Percentiles rank a stretch among this genome's conserved stretches.
phyloP scores from a whole-genome alignment of 2,113 vertebrate genomes.

The Paralichthys olivaceus region DNA sequence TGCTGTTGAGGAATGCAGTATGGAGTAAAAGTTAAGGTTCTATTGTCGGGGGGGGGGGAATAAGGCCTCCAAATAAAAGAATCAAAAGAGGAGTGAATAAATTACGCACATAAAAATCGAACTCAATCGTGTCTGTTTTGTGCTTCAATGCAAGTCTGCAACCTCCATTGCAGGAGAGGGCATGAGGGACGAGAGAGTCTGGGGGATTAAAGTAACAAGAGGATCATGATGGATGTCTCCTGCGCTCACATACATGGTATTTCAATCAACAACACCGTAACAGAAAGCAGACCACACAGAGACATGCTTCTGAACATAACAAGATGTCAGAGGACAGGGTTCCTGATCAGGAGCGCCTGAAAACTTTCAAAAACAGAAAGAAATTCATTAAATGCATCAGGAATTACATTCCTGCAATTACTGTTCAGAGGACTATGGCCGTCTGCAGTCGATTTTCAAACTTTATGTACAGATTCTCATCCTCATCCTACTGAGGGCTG shows the following conservation, averaged over 20 bases:
- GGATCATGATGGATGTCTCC: slow-evolving; percentile 67
- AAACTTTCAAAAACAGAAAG: slow-evolving; percentile 15
- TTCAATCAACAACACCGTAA: slow-evolving; percentile 56
- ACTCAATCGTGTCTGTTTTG: slow-evolving; percentile 32
- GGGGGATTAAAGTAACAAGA: slow-evolving; percentile 47
- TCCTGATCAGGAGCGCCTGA: background rate
- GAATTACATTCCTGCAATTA: slow-evolving; percentile 2
- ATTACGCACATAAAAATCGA: slow-evolving; percentile 12
- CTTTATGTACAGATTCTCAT: background rate
- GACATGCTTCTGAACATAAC: background rate
- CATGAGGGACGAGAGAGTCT: slow-evolving; percentile 15
- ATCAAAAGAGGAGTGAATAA: background rate
- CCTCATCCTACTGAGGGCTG: slow-evolving; percentile 82
- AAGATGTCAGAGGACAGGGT: background rate
- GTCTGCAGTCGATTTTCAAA: background rate
- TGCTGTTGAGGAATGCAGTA: background rate
- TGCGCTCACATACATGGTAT: slow-evolving; percentile 68
- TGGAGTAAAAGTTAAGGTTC: background rate
- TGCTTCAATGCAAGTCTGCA: slow-evolving; percentile 55
- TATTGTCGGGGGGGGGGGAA: background rate
- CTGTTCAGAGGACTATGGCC: background rate
- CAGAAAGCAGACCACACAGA: background rate
- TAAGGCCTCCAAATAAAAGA: background rate
- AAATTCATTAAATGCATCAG: slow-evolving; percentile 9
- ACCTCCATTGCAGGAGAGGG: slow-evolving; percentile 52